A percentile compares a stretch with the other conserved stretches of the same genome.
Evolutionary conservation across 2,888 invertebrate species (phyloP).

Genomic region (Drosophila sordidula): DNA sequence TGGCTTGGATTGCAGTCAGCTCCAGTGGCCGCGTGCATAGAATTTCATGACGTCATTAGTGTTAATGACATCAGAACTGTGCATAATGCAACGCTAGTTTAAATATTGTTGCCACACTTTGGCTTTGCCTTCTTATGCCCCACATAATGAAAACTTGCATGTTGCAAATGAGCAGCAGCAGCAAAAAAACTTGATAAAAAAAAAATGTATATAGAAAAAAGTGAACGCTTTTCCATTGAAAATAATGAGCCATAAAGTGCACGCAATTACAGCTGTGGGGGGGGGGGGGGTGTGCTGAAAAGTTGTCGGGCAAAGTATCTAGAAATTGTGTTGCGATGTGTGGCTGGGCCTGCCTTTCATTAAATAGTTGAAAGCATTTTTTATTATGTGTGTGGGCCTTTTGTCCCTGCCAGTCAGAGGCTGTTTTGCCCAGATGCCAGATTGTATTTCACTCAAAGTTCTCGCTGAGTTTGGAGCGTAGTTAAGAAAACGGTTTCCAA

Average conservation of each 20-base stretch:
- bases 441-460: slow-evolving; percentile 32
- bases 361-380: slow-evolving; percentile 56
- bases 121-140: slow-evolving; percentile 33
- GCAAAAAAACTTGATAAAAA: not conserved
- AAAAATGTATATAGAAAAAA: slow-evolving; percentile 29
- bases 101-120: slow-evolving; percentile 66
- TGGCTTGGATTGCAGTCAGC: slow-evolving; percentile 22
- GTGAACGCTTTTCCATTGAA: slow-evolving; percentile 60
- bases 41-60: slow-evolving; percentile 80
- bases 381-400: not conserved
- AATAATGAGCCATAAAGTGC: slow-evolving; percentile 79
- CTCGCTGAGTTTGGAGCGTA: slow-evolving; percentile 4
- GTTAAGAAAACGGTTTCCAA: slow-evolving; percentile 16
- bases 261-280: slow-evolving; percentile 46
- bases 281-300: not conserved
- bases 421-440: slow-evolving; percentile 18
- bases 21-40: slow-evolving; percentile 58
- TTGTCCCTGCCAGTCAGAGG: slow-evolving; percentile 10
- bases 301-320: slow-evolving; percentile 16
- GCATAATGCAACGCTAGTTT: slow-evolving; percentile 69
- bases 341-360: slow-evolving; percentile 33
- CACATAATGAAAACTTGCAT: slow-evolving; percentile 76
- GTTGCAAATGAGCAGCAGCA: slow-evolving; percentile 61
- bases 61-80: slow-evolving; percentile 70
- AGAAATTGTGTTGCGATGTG: slow-evolving; percentile 33